Percentiles rank a stretch among this genome's conserved stretches.
Conservation (phyloP, 2,113 vertebrate genomes). For the Hippolais icterina region DNA sequence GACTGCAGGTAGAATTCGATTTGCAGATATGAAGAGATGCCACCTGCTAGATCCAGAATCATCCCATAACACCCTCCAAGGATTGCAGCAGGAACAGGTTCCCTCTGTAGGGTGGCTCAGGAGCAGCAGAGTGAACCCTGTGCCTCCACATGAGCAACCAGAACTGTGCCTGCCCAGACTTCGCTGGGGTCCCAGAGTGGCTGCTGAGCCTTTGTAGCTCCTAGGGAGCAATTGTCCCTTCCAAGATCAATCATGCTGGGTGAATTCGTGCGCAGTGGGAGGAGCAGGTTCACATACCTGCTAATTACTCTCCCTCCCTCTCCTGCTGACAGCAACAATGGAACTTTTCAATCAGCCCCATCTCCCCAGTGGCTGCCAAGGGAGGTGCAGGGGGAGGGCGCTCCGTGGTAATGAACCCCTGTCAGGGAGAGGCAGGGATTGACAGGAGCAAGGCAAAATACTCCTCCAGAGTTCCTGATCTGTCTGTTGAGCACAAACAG, state of each 20-base stretch:
- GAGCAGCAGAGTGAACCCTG: not conserved
- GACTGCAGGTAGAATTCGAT: not conserved
- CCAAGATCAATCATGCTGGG: not conserved
- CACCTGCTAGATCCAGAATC: not conserved
- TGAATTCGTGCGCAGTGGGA: not conserved
- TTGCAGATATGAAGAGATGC: not conserved
- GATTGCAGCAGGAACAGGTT: not conserved
- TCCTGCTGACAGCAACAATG: not conserved
- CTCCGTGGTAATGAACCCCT: not conserved
- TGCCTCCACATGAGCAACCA: not conserved
- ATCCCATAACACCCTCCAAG: rapidly evolving
- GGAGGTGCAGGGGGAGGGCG: not conserved
- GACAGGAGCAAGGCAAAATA: not conserved
- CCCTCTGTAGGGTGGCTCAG: not conserved
- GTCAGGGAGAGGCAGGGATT: not conserved
- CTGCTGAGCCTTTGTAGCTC: not conserved
- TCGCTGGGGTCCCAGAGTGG: not conserved
- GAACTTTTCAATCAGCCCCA: not conserved
- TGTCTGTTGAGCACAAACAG: not conserved
- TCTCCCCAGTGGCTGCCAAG: not conserved
- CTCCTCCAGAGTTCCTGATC: not conserved
- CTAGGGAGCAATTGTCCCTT: not conserved
- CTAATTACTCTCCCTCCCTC: not conserved
- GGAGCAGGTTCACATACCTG: not conserved
- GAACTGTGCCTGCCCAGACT: not conserved